Evolutionary conservation across 1,140 invertebrate genomes (phyloP).

Genomic region (Bombus ignitus): DNA sequence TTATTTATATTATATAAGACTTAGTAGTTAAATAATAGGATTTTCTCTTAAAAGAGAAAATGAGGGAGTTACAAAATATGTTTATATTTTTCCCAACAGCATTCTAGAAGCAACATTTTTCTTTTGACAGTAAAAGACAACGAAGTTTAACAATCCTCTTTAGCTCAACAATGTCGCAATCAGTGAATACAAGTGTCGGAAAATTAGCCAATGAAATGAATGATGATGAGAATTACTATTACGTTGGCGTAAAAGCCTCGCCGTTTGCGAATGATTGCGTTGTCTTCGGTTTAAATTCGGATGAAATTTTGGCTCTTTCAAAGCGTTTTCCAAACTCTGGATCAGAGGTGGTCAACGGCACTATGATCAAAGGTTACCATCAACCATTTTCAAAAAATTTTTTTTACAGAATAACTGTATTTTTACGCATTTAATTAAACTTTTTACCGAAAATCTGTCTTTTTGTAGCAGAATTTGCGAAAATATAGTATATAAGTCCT

Average conservation of each 20-base stretch:
- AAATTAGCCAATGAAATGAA: slow-evolving; percentile 69
- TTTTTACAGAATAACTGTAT: neutral
- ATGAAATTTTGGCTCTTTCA: slow-evolving; percentile 86
- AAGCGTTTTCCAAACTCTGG: slow-evolving; percentile 87
- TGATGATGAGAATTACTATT: slow-evolving; percentile 82
- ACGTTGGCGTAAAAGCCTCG: slow-evolving; percentile 90
- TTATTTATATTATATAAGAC: neutral
- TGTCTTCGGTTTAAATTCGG: slow-evolving; percentile 88
- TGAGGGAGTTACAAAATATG: neutral
- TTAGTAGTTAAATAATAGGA: neutral
- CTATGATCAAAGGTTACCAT: slow-evolving; percentile 85
- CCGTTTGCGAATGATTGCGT: slow-evolving; percentile 88
- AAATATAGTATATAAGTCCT: neutral
- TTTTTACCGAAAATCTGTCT: neutral
- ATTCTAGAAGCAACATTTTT: slow-evolving; percentile 43
- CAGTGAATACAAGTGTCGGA: slow-evolving; percentile 66
- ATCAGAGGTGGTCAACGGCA: slow-evolving; percentile 87
- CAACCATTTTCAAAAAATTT: neutral
- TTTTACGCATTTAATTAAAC: neutral
- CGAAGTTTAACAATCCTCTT: slow-evolving; percentile 70
- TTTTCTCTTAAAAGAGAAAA: slow-evolving; percentile 4
- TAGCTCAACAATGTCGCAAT: slow-evolving; percentile 52
- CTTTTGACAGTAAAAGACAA: slow-evolving; percentile 79
- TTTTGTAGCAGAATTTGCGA: neutral
- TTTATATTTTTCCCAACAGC: slow-evolving; percentile 7